A percentile compares a stretch with the other conserved stretches of the same genome.
Conservation (phyloP, 1,140 invertebrate genomes). For the Babylonia areolata region DNA sequence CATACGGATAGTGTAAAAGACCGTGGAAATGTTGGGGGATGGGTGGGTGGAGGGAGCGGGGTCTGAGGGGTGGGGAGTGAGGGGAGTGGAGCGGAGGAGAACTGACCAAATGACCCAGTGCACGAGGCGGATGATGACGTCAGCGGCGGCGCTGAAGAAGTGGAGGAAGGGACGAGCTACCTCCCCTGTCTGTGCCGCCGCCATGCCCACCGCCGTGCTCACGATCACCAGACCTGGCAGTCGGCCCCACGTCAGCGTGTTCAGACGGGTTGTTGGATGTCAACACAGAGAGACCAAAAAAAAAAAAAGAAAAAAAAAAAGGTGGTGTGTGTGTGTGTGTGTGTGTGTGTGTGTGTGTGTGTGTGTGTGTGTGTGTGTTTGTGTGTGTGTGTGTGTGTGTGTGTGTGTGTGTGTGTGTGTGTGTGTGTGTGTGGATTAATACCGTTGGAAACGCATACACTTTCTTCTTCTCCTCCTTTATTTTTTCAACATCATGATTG, state of each 20-base stretch:
- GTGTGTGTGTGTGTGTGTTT: not conserved
- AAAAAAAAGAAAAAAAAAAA: too few relatives aligned
- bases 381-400: slow-evolving; percentile 11
- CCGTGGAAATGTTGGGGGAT: too few relatives aligned
- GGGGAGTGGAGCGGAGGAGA: too few relatives aligned
- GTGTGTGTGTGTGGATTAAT: not conserved
- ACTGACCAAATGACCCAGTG: slow-evolving; percentile 54
- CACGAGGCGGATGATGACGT: slow-evolving; percentile 54
- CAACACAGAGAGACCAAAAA: too few relatives aligned
- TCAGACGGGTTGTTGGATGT: too few relatives aligned
- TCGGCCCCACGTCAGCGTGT: too few relatives aligned
- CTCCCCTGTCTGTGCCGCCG: slow-evolving; percentile 90
- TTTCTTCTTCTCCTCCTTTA: too few relatives aligned
- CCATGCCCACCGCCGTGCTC: slow-evolving; percentile 70
- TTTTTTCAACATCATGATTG: too few relatives aligned
- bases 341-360: too few relatives aligned
- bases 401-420: slow-evolving; percentile 11
- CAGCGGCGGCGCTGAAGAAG: slow-evolving; percentile 52
- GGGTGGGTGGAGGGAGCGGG: too few relatives aligned
- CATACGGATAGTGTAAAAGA: too few relatives aligned
- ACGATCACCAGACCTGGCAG: slow-evolving; percentile 47
- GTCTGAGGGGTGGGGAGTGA: not conserved
- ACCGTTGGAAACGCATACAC: not conserved
- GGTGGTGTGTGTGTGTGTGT: too few relatives aligned
- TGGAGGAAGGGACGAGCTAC: slow-evolving; percentile 55